These are phyloP conservation scores for Sciurus vulgaris DNA, from an alignment of 2,797 vertebrate genomes.

Conservation along the genomic window DNA sequence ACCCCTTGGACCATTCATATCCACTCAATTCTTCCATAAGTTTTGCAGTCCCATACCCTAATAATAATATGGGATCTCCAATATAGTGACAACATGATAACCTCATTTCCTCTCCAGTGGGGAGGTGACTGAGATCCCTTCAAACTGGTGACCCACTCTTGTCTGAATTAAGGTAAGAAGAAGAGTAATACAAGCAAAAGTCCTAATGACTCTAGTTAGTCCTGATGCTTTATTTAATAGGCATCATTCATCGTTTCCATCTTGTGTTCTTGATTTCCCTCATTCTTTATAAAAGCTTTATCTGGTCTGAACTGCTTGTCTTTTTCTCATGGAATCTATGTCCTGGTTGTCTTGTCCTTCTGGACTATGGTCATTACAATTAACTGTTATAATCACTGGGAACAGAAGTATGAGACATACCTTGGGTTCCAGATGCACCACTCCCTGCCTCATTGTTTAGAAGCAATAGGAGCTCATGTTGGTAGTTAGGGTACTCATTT, in stretches of 20 bases:
- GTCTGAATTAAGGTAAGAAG: not conserved
- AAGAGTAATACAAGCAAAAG: not conserved
- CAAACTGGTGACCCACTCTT: not conserved
- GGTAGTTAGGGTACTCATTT: not conserved
- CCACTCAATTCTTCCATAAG: not conserved
- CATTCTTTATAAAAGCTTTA: not conserved
- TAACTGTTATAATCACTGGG: not conserved
- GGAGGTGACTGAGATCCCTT: not conserved
- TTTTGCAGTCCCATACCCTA: not conserved
- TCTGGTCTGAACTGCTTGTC: not conserved
- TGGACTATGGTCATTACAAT: not conserved
- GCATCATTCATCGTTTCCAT: not conserved
- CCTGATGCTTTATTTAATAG: not conserved
- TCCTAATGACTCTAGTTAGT: not conserved
- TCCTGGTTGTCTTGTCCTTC: not conserved
- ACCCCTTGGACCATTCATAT: not conserved
- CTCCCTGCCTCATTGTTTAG: not conserved
- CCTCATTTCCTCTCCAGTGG: not conserved
- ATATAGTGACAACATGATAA: not conserved
- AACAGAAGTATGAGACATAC: not conserved
- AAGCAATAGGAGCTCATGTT: not conserved
- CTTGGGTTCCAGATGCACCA: not conserved
- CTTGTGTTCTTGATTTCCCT: not conserved
- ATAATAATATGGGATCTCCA: not conserved
- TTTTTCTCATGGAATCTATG: not conserved